Conservation (phyloP, 2,888 invertebrate species). For the Parochlus steinenii region DNA sequence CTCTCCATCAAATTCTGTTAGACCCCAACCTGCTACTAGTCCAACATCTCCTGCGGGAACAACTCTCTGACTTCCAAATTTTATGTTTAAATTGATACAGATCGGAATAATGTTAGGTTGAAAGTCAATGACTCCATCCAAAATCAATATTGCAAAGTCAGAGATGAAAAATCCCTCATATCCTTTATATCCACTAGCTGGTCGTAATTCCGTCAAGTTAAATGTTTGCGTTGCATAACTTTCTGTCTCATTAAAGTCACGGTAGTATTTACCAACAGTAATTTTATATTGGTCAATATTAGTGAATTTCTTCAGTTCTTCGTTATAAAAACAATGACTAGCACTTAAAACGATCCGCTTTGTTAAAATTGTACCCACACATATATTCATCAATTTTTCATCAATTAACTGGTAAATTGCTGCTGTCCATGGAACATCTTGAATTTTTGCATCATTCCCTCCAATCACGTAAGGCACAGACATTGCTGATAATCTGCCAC, state of each 20-base stretch:
- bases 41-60: no score
- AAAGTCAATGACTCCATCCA: background rate
- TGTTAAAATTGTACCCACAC: background rate
- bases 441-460: background rate
- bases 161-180: background rate
- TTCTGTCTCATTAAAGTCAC: background rate
- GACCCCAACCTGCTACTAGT: background rate
- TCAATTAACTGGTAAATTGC: background rate
- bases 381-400: no score
- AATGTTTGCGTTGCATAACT: background rate
- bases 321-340: no score
- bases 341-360: background rate
- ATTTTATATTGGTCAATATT: background rate
- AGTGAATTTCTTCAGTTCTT: background rate
- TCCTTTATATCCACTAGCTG: background rate
- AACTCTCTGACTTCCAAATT: background rate
- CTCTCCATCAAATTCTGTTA: background rate
- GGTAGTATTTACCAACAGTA: conserved; percentile 1
- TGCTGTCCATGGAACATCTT: background rate
- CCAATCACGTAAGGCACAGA: background rate
- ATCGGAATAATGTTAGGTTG: background rate
- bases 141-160: background rate
- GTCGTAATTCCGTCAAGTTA: background rate
- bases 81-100: background rate
- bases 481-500: background rate